Evolutionary conservation across 2,888 invertebrate species (phyloP), one percentile per base, ranked within the genome.

Genomic region (Punctoribates punctum): DNA sequence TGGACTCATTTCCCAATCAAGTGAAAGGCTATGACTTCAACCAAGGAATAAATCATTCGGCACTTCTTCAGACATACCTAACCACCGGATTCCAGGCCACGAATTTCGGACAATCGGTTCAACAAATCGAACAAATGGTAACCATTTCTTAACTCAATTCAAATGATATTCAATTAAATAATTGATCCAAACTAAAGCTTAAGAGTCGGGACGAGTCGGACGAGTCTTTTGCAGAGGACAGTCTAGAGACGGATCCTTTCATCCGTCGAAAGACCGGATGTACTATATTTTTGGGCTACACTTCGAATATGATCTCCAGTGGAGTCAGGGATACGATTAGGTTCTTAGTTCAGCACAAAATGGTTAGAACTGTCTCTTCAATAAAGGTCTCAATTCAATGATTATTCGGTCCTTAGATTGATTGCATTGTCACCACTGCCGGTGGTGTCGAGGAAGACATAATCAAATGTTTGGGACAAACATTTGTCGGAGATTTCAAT

Each of bases 361-460:
- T 96, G 87, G 89, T 89, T 82, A 81, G 81, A 76, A 38, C 60
- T 42, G 23, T n/a, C 20, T 13, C 54, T n/a, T 17, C 29, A 2
- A 29, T 34, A 9, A 15, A 6, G 5, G n/a, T 17, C 5, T 34
- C 29, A 34, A 17, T 9, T 5, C 17, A 62, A 73, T 34, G 42
- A 48, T 34, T 29, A 54, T 15, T 76, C 38, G 20, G 46, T 46
- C 17, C 4, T 75, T 48, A 90, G 88, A 89, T 99, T 46, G 99
- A 99, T 84, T 96, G 96, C 82, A 88, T 99, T 79, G 98, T 99
- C 0, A 93, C 98, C 0, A 95, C 96, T 15, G 99, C 98, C 0
- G 99, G 99, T 0, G 99, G 99, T 0, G 88, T 99, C 0, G 99
- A 99, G 84, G 99, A 99, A 85, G 99, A 99, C 86, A 89, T 99